Percentiles rank a stretch among this genome's conserved stretches.
These are phyloP conservation scores for Steinernema hermaphroditum DNA, from an alignment of 2,888 invertebrate species.

Conservation along the genomic window DNA sequence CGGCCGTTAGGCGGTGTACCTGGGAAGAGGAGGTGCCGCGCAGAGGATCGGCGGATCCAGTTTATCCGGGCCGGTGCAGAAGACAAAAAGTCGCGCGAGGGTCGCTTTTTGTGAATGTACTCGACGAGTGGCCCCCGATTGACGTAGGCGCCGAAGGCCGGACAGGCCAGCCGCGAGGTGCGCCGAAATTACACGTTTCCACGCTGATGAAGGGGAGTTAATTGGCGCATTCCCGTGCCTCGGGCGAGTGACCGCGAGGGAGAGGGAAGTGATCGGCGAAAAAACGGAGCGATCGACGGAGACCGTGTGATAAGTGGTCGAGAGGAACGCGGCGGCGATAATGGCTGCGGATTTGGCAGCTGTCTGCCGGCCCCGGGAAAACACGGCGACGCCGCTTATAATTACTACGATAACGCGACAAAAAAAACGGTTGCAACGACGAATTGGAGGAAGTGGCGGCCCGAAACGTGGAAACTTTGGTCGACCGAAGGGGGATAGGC, in stretches of 20 bases:
- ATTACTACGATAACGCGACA: constrained; percentile 5
- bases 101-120: constrained; percentile 29
- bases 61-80: constrained; percentile 13
- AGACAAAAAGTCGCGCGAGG: constrained; percentile 25
- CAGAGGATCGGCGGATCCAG: constrained; percentile 23
- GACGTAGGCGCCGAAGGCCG: neutral
- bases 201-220: constrained; percentile 21
- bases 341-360: constrained; percentile 27
- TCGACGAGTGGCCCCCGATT: constrained; percentile 16
- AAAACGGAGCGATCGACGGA: constrained; percentile 25
- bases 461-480: too few species aligned
- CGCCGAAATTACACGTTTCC: constrained; percentile 20
- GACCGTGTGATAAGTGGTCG: constrained; percentile 31
- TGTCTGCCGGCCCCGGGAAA: constrained; percentile 7
- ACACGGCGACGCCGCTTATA: constrained; percentile 22
- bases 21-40: constrained; percentile 19
- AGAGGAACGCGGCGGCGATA: constrained; percentile 1
- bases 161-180: too few species aligned
- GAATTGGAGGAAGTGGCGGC: too few species aligned
- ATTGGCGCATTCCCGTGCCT: constrained; percentile 24
- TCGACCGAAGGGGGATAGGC: too few species aligned
- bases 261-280: neutral
- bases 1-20: constrained; percentile 22
- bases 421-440: neutral
- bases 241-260: constrained; percentile 14